phyloP scores from a whole-genome alignment of 2,888 invertebrate species.

The Heliconius aoede region DNA sequence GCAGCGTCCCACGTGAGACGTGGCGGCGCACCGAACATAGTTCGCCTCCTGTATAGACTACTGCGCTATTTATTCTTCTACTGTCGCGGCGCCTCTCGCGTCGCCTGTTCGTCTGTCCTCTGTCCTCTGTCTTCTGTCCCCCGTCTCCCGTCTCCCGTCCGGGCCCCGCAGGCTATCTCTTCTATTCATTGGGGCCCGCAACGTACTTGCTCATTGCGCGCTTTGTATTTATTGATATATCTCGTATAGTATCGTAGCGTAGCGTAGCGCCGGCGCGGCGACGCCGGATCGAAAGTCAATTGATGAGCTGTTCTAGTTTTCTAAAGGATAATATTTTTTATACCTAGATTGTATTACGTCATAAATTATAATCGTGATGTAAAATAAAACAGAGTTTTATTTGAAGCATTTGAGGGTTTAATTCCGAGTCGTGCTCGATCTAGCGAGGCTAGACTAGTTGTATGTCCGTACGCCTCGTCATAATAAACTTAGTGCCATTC shows the following conservation, averaged over 20 bases:
- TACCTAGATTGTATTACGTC: constrained; percentile 72
- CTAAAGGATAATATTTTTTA: constrained; percentile 74
- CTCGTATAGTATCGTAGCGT: constrained; percentile 57
- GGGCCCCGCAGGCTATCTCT: constrained; percentile 52
- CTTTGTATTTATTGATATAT: constrained; percentile 68
- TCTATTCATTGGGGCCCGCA: constrained; percentile 67
- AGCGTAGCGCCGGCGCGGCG: constrained; percentile 55
- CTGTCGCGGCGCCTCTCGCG: constrained; percentile 31
- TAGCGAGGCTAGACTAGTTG: constrained; percentile 76
- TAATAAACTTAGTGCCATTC: constrained; percentile 79
- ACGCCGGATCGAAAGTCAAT: constrained; percentile 70
- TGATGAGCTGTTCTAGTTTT: constrained; percentile 69
- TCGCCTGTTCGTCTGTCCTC: constrained; percentile 26
- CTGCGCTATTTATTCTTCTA: constrained; percentile 55
- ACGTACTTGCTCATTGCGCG: constrained; percentile 76
- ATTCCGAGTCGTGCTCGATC: constrained; percentile 77
- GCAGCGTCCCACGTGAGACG: constrained; percentile 50
- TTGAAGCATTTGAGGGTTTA: constrained; percentile 79
- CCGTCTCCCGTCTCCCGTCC: constrained; percentile 47
- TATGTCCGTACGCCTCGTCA: constrained; percentile 71
- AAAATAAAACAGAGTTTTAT: constrained; percentile 83
- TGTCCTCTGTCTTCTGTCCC: constrained; percentile 46
- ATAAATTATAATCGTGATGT: constrained; percentile 79
- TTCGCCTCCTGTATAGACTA: constrained; percentile 57
- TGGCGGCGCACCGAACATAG: constrained; percentile 55